These are phyloP conservation scores for Stenurella melanura DNA, from an alignment of 2,888 invertebrate genomes.

Conservation along the genomic window DNA sequence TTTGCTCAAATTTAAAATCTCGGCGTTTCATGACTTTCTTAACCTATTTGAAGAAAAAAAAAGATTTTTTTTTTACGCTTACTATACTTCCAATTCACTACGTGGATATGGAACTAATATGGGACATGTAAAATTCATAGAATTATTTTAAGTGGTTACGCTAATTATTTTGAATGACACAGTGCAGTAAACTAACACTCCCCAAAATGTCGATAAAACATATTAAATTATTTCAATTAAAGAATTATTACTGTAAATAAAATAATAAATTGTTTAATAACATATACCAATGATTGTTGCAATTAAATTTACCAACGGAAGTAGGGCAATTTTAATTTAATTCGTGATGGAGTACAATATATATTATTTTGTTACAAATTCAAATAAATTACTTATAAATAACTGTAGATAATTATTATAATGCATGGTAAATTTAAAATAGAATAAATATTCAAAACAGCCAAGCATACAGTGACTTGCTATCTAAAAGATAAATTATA, in stretches of 20 bases:
- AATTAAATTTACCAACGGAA: conserved; percentile 3
- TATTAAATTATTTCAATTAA: background rate
- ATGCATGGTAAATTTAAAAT: too few species aligned
- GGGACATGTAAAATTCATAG: too few species aligned
- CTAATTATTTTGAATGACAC: background rate
- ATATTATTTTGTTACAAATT: background rate
- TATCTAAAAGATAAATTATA: too few species aligned
- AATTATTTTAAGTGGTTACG: background rate
- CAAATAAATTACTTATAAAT: background rate
- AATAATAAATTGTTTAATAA: background rate
- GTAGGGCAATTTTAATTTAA: background rate
- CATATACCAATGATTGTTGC: background rate
- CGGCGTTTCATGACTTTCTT: too few species aligned
- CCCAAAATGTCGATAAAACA: background rate
- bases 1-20: too few species aligned
- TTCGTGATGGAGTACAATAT: background rate
- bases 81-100: too few species aligned
- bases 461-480: too few species aligned
- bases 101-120: too few species aligned
- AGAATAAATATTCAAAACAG: too few species aligned
- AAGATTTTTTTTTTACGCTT: too few species aligned
- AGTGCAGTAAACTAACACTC: background rate
- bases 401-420: background rate
- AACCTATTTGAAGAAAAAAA: too few species aligned
- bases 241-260: background rate